These are phyloP conservation scores for Pipistrellus pipistrellus DNA, from an alignment of 2,797 vertebrate species.

Conservation along the genomic window DNA sequence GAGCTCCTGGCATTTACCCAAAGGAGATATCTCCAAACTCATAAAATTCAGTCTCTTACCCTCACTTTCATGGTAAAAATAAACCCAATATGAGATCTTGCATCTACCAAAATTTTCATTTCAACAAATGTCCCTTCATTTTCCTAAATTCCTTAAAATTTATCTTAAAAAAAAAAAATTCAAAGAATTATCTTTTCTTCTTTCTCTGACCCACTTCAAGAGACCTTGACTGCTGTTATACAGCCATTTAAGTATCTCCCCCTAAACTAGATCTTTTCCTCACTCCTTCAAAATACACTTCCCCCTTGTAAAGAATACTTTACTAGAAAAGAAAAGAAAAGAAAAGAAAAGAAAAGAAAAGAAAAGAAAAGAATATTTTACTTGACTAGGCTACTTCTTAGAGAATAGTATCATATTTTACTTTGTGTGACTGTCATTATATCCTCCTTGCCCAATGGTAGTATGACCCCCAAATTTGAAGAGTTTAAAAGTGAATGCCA, in stretches of 20 bases:
- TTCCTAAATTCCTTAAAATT: constrained; percentile 59
- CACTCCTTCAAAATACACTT: constrained; percentile 32
- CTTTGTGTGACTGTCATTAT: background rate
- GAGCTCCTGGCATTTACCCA: background rate
- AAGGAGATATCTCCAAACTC: background rate
- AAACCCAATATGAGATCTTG: background rate
- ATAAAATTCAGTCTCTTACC: constrained; percentile 25
- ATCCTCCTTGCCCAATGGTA: background rate
- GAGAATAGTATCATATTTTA: too few species aligned
- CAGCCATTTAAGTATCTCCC: background rate
- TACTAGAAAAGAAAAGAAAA: too few species aligned
- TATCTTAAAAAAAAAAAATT: background rate
- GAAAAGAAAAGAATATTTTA: background rate
- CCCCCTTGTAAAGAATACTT: background rate
- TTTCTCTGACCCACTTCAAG: constrained; percentile 20
- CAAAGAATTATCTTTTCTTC: constrained; percentile 44
- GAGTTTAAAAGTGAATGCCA: constrained; percentile 43
- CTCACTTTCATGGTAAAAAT: constrained; percentile 24
- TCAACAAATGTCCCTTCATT: constrained; percentile 6
- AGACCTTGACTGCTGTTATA: background rate
- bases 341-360: too few species aligned
- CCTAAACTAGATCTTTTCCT: constrained; percentile 31
- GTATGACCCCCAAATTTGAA: background rate
- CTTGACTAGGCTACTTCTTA: background rate
- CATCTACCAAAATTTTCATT: constrained; percentile 5